phyloP scores from a whole-genome alignment of 2,113 vertebrate species.

The Leuciscus idus region DNA sequence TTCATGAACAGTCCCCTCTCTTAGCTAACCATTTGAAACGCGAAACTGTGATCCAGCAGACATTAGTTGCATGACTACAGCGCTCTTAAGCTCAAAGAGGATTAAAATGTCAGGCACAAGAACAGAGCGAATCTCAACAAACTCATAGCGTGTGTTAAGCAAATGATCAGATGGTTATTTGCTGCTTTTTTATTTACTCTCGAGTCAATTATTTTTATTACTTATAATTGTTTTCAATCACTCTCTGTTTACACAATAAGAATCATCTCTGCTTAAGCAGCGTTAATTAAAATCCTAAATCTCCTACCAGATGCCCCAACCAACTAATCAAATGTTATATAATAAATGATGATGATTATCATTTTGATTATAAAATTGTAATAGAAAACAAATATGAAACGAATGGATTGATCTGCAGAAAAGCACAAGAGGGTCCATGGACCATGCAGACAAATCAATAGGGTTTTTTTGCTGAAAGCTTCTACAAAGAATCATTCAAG shows the following conservation, averaged over 20 bases:
- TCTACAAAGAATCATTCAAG: neutral
- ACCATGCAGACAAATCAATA: neutral
- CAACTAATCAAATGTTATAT: conserved; percentile 14
- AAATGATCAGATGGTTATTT: conserved; percentile 41
- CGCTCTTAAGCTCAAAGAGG: conserved; percentile 45
- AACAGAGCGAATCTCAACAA: neutral
- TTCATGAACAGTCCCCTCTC: conserved; percentile 46
- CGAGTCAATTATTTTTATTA: conserved; percentile 43
- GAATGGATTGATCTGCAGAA: neutral
- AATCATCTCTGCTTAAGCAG: conserved; percentile 30
- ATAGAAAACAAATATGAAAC: neutral
- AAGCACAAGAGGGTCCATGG: neutral
- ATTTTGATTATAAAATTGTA: conserved; percentile 3
- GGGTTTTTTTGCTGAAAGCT: neutral
- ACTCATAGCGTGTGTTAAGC: neutral
- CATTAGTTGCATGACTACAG: conserved; percentile 38
- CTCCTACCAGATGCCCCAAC: conserved; percentile 15
- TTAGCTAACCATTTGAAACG: conserved; percentile 46
- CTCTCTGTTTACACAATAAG: conserved; percentile 35
- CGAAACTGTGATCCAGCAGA: conserved; percentile 23
- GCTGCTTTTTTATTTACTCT: conserved; percentile 44
- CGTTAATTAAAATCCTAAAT: conserved; percentile 35
- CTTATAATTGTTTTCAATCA: conserved; percentile 37
- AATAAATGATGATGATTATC: neutral
- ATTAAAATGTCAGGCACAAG: conserved; percentile 38